phyloP scores from a whole-genome alignment of 2,888 invertebrate genomes.

The Pristionchus entomophagus region DNA sequence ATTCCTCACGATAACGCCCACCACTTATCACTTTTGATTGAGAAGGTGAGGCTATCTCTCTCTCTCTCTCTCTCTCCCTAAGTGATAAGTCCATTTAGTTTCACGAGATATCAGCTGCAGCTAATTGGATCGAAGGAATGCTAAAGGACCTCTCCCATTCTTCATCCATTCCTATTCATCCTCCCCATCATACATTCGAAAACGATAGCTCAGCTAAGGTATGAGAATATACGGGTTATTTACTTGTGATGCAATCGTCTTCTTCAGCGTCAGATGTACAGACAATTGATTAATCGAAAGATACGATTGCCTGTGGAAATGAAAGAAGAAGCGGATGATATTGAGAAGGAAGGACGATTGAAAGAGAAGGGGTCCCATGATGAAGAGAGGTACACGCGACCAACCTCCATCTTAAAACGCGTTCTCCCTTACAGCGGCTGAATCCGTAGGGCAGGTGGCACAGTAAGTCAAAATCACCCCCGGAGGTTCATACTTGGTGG shows the following conservation, averaged over 20 bases:
- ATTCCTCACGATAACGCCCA: slow-evolving; percentile 2
- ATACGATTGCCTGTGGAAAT: background rate
- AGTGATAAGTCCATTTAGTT: background rate
- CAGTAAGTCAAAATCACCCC: too few relatives aligned
- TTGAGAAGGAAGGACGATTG: background rate
- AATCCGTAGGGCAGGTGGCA: too few relatives aligned
- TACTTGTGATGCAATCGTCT: too few relatives aligned
- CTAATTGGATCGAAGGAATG: background rate
- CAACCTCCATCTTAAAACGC: too few relatives aligned
- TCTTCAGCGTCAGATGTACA: background rate
- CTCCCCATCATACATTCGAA: too few relatives aligned
- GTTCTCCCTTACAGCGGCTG: too few relatives aligned
- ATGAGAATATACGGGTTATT: background rate
- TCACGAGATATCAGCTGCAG: background rate
- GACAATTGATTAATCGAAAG: background rate
- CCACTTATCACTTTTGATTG: background rate
- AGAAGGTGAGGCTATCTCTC: background rate
- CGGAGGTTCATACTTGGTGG: too few relatives aligned
- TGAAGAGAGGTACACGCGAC: background rate
- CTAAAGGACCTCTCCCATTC: background rate
- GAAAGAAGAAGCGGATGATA: background rate
- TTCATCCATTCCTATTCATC: background rate
- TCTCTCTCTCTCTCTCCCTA: background rate
- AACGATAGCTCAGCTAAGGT: background rate
- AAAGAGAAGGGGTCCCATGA: background rate